Conservation (phyloP, 2,797 vertebrate species). For the Phoeniculus purpureus region DNA sequence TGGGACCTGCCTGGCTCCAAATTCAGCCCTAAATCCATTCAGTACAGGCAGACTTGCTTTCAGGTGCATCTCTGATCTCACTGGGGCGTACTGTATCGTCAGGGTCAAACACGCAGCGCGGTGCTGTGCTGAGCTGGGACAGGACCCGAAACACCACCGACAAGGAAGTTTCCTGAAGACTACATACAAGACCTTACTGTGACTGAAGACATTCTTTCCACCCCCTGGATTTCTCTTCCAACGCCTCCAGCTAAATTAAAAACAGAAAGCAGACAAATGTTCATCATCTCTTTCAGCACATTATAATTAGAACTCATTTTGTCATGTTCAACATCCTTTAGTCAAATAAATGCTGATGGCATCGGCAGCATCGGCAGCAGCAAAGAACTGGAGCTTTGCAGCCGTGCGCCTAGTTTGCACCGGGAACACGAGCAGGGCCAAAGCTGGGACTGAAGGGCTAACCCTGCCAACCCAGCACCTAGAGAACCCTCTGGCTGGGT, state of each 20-base stretch:
- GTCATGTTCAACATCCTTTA: slow-evolving; percentile 21
- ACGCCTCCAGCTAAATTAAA: slow-evolving; percentile 49
- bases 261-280: slow-evolving; percentile 39
- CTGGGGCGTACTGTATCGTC: fast-evolving
- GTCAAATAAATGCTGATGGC: slow-evolving; percentile 25
- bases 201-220: slow-evolving; percentile 28
- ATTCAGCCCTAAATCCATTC: not conserved
- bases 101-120: not conserved
- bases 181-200: not conserved
- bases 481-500: not conserved
- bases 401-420: not conserved
- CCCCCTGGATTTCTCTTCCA: slow-evolving; percentile 29
- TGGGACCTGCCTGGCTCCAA: not conserved
- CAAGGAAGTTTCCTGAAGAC: not conserved
- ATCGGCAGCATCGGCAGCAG: slow-evolving; percentile 15
- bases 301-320: slow-evolving; percentile 48
- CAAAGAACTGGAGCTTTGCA: not conserved
- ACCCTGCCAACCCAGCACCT: not conserved
- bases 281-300: slow-evolving; percentile 42
- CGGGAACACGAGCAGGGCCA: not conserved
- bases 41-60: fast-evolving
- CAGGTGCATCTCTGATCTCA: not conserved
- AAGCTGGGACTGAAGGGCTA: not conserved
- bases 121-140: not conserved
- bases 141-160: not conserved